Evolutionary conservation across 2,888 invertebrate species (phyloP).

Genomic region (Chouioia cunea): DNA sequence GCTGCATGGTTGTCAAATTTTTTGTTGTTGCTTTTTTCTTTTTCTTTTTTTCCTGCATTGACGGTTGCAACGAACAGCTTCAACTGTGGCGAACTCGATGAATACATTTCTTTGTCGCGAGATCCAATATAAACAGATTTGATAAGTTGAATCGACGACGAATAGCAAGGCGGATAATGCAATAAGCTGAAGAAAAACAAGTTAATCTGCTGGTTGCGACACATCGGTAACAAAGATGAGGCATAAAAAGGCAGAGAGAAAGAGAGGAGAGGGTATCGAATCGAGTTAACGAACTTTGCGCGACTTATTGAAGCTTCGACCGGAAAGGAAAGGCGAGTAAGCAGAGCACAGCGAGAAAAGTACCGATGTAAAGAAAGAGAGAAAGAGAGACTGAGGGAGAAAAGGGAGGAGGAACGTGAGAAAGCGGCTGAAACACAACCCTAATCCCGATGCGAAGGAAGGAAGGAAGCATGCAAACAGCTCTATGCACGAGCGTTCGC

Average conservation of each 20-base stretch:
- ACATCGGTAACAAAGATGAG: conserved; percentile 8
- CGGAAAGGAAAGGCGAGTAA: conserved; percentile 41
- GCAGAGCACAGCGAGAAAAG: neutral
- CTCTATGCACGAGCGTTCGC: conserved; percentile 28
- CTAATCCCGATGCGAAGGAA: conserved; percentile 47
- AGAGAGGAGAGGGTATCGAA: conserved; percentile 40
- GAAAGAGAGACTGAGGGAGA: conserved; percentile 39
- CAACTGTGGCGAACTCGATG: too few relatives aligned
- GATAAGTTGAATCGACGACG: neutral
- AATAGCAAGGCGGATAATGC: neutral
- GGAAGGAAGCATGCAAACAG: too few relatives aligned
- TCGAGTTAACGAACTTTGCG: conserved; percentile 45
- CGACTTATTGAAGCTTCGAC: conserved; percentile 44
- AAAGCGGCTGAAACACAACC: conserved; percentile 56
- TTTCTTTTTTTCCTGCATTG: too few relatives aligned
- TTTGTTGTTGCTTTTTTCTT: too few relatives aligned
- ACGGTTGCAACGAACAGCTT: too few relatives aligned
- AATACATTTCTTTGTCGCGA: too few relatives aligned
- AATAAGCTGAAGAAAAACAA: neutral
- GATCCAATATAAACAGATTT: too few relatives aligned
- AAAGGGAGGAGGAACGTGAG: conserved; percentile 59
- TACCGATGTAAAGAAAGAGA: neutral
- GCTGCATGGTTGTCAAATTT: too few relatives aligned
- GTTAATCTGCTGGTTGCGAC: neutral
- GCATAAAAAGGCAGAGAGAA: conserved; percentile 14